Conservation (phyloP, 1,140 invertebrate genomes). For the Homarus americanus region DNA sequence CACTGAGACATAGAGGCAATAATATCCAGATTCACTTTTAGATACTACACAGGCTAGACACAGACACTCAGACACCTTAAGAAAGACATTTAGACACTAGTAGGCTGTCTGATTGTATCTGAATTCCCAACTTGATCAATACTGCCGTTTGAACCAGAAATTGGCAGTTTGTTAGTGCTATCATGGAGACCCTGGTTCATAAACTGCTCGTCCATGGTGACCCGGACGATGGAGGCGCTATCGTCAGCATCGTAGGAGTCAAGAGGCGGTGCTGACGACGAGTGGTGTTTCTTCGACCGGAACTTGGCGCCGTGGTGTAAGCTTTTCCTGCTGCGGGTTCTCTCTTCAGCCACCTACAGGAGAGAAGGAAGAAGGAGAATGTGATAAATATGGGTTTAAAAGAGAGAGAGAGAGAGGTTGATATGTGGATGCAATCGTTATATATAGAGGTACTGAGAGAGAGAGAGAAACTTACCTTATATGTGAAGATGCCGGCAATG, state of each 20-base stretch:
- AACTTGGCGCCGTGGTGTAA: slow-evolving; percentile 29
- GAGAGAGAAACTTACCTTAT: slow-evolving; percentile 5
- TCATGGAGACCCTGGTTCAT: slow-evolving; percentile 34
- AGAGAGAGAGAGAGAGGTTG: not conserved
- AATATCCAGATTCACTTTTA: too few relatives aligned
- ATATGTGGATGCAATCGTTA: too few relatives aligned
- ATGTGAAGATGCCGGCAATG: slow-evolving; percentile 20
- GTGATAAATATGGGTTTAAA: not conserved
- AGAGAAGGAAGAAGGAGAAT: not conserved
- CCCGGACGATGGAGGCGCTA: not conserved
- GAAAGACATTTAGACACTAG: slow-evolving; percentile 13
- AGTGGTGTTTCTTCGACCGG: not conserved
- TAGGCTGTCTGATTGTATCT: slow-evolving; percentile 21
- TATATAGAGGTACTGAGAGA: not conserved
- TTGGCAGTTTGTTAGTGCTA: slow-evolving; percentile 56
- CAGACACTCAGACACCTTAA: not conserved
- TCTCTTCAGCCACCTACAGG: slow-evolving; percentile 34
- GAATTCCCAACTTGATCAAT: slow-evolving; percentile 6
- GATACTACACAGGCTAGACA: too few relatives aligned
- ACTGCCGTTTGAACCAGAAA: slow-evolving; percentile 16
- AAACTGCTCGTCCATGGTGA: not conserved
- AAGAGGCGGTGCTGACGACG: slow-evolving; percentile 18
- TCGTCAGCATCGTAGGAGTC: slow-evolving; percentile 27
- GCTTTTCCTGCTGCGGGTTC: slow-evolving; percentile 33
- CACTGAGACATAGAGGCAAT: too few relatives aligned